Percentiles rank a stretch among this genome's conserved stretches.
phyloP scores from a whole-genome alignment of 2,888 invertebrate species.

The Yponomeuta plumbellus region DNA sequence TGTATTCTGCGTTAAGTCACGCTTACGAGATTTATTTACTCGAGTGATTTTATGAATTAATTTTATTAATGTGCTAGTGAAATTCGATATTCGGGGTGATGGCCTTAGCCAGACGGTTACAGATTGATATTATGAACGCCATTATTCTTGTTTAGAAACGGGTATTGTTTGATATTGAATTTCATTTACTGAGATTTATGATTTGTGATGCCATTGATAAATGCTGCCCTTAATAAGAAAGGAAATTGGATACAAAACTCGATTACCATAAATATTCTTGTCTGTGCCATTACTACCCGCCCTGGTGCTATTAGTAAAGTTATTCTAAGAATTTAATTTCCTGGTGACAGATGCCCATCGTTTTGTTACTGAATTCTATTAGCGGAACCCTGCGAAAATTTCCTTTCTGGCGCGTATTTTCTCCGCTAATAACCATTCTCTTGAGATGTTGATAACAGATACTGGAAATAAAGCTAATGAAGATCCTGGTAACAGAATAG shows the following conservation, averaged over 20 bases:
- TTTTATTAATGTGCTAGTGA: too few species aligned
- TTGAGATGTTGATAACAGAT: background rate
- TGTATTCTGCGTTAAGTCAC: background rate
- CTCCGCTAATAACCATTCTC: background rate
- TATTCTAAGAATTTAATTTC: conserved; percentile 8
- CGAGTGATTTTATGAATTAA: too few species aligned
- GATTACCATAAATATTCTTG: conserved; percentile 48
- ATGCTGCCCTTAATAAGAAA: conserved; percentile 40
- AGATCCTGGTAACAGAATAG: background rate
- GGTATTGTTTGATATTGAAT: background rate
- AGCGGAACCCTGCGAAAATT: background rate
- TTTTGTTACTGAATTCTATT: conserved; percentile 13
- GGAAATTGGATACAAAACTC: conserved; percentile 59
- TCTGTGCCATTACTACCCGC: conserved; percentile 30
- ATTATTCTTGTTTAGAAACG: background rate
- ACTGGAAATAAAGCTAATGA: background rate
- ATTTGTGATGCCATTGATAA: conserved; percentile 37
- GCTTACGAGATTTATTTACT: background rate
- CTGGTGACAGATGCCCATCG: conserved; percentile 5
- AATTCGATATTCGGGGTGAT: too few species aligned
- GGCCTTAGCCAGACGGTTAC: background rate
- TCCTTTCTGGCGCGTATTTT: background rate
- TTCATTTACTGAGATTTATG: background rate
- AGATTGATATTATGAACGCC: background rate
- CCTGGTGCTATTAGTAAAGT: background rate